phyloP scores from a whole-genome alignment of 2,113 vertebrate genomes.

The Dasyornis broadbenti region DNA sequence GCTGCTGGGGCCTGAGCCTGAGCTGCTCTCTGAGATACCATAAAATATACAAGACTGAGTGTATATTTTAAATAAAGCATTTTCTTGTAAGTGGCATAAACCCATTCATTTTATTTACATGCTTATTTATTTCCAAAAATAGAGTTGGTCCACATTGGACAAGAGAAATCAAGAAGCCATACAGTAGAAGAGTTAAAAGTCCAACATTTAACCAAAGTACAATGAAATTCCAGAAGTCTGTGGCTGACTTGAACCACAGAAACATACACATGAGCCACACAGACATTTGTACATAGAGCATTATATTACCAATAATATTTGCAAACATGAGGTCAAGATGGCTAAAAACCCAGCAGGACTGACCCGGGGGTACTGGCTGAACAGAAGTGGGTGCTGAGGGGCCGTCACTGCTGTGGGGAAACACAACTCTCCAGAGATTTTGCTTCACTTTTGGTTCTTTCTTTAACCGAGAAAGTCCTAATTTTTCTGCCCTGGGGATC shows the following conservation, averaged over 20 bases:
- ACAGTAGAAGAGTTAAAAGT: slow-evolving; percentile 56
- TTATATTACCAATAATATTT: slow-evolving; percentile 69
- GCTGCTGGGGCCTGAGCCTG: background rate
- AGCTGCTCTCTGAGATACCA: background rate
- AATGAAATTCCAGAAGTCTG: slow-evolving; percentile 59
- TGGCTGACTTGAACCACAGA: slow-evolving; percentile 56
- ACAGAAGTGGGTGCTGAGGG: slow-evolving; percentile 37
- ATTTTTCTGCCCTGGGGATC: slow-evolving; percentile 43
- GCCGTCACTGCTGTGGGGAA: background rate
- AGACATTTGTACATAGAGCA: slow-evolving; percentile 63
- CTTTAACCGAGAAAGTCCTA: slow-evolving; percentile 24
- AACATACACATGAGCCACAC: slow-evolving; percentile 56
- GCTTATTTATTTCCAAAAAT: slow-evolving; percentile 67
- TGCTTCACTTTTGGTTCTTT: background rate
- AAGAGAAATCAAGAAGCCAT: slow-evolving; percentile 60
- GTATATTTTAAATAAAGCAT: slow-evolving; percentile 52
- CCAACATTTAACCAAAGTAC: slow-evolving; percentile 64
- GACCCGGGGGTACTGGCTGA: slow-evolving; percentile 34
- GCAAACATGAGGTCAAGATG: slow-evolving; percentile 66
- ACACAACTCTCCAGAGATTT: slow-evolving; percentile 18
- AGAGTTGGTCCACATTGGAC: slow-evolving; percentile 56
- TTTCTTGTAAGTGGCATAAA: slow-evolving; percentile 65
- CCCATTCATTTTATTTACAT: slow-evolving; percentile 66
- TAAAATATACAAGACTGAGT: slow-evolving; percentile 51
- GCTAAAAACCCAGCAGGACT: slow-evolving; percentile 57